Percentiles rank a stretch among this genome's conserved stretches.
These are phyloP conservation scores for Philopotamus ludificatus DNA, from an alignment of 1,140 invertebrate genomes.

Conservation along the genomic window DNA sequence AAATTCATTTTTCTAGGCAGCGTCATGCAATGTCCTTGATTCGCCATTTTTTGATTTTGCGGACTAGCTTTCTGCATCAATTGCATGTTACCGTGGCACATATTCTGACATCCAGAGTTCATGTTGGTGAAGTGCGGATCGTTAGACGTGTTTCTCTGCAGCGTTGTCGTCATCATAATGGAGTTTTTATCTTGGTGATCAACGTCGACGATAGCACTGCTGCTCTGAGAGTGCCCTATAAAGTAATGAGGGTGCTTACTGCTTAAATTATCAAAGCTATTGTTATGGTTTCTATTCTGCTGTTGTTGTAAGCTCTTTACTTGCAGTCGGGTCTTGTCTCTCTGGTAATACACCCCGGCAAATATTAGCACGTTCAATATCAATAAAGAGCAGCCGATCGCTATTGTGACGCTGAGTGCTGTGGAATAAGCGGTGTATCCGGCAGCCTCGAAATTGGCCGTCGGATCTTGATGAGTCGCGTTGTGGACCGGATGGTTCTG, in stretches of 20 bases:
- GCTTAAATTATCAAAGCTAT: slow-evolving; percentile 66
- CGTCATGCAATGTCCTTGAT: slow-evolving; percentile 62
- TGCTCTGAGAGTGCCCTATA: slow-evolving; percentile 65
- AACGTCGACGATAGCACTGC: slow-evolving; percentile 76
- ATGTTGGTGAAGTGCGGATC: slow-evolving; percentile 52
- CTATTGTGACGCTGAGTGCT: slow-evolving; percentile 78
- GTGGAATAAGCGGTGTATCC: slow-evolving; percentile 77
- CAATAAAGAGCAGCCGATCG: slow-evolving; percentile 82
- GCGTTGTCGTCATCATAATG: slow-evolving; percentile 61
- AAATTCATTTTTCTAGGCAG: slow-evolving; percentile 63
- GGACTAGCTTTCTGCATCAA: slow-evolving; percentile 60
- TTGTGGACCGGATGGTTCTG: slow-evolving; percentile 52
- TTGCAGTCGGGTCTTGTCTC: slow-evolving; percentile 77
- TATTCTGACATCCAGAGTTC: slow-evolving; percentile 54
- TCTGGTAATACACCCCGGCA: slow-evolving; percentile 78
- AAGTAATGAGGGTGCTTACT: slow-evolving; percentile 68
- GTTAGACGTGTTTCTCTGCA: slow-evolving; percentile 50
- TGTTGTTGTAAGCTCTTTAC: slow-evolving; percentile 74
- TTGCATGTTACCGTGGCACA: slow-evolving; percentile 60
- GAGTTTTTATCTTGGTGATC: slow-evolving; percentile 71
- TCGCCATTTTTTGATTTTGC: slow-evolving; percentile 53
- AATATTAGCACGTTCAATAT: slow-evolving; percentile 86
- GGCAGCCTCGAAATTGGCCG: slow-evolving; percentile 73
- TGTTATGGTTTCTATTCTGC: slow-evolving; percentile 67
- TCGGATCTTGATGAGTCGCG: slow-evolving; percentile 63